These are phyloP conservation scores for Torymus aiolomorphi DNA, from an alignment of 2,888 invertebrate species.

Conservation along the genomic window DNA sequence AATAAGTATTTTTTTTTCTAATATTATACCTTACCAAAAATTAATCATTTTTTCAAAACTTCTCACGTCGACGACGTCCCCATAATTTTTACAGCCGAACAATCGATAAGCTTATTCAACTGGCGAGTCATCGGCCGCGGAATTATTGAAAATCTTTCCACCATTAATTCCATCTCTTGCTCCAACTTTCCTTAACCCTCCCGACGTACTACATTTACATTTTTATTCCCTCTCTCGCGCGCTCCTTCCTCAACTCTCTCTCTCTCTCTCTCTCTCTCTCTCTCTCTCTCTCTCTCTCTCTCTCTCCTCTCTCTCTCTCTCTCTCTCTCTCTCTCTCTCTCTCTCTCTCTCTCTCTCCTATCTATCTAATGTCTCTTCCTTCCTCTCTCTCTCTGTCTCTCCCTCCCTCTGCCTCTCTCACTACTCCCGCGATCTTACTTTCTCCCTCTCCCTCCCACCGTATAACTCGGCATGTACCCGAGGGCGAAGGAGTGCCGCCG, in stretches of 20 bases:
- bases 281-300: slow-evolving; percentile 47
- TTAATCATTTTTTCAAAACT: too few relatives aligned
- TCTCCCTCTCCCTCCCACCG: slow-evolving; percentile 53
- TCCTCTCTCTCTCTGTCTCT: background rate
- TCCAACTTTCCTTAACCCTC: too few relatives aligned
- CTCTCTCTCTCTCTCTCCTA: slow-evolving; percentile 36
- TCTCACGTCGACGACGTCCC: too few relatives aligned
- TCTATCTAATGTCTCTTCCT: slow-evolving; percentile 34
- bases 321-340: background rate
- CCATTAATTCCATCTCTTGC: too few relatives aligned
- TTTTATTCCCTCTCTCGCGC: background rate
- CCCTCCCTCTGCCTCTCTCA: slow-evolving; percentile 2
- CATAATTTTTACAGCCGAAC: too few relatives aligned
- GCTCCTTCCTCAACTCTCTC: background rate
- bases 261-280: background rate
- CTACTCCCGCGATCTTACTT: background rate
- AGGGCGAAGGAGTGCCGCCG: slow-evolving; percentile 7
- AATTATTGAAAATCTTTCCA: too few relatives aligned
- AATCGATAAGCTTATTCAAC: background rate
- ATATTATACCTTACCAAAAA: too few relatives aligned
- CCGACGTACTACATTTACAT: background rate
- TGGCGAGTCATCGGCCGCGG: too few relatives aligned
- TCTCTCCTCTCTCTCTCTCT: slow-evolving; percentile 28
- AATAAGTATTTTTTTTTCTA: too few relatives aligned
- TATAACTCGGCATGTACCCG: slow-evolving; percentile 53